Percentiles rank a stretch among this genome's conserved stretches.
These are phyloP conservation scores for Scortum barcoo DNA, from an alignment of 2,113 vertebrate genomes.

Conservation along the genomic window DNA sequence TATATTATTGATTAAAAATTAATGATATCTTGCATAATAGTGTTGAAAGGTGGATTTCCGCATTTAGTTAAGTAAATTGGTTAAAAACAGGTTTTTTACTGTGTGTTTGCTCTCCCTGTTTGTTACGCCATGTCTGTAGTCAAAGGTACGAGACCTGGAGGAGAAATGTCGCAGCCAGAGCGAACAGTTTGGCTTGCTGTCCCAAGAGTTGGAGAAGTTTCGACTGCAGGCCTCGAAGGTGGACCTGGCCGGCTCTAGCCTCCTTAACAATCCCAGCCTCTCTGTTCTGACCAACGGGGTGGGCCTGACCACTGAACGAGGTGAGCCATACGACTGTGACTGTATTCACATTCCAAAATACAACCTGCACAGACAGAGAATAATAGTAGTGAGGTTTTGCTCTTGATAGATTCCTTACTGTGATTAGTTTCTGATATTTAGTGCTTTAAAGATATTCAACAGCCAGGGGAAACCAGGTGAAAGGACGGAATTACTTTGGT, in stretches of 20 bases:
- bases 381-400: not conserved
- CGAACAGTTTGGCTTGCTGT: constrained; percentile 93
- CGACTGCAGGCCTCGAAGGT: constrained; percentile 92
- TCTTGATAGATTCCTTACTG: not conserved
- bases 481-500: not conserved
- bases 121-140: constrained; percentile 76
- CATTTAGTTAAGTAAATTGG: not conserved
- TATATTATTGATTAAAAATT: not conserved
- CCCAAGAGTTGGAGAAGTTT: constrained; percentile 94
- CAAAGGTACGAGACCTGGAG: constrained; percentile 94
- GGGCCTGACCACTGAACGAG: constrained; percentile 81
- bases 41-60: constrained; percentile 23
- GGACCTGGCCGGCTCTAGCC: constrained; percentile 81
- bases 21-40: not conserved
- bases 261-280: constrained; percentile 82
- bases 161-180: constrained; percentile 96
- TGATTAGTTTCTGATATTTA: not conserved
- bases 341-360: not conserved
- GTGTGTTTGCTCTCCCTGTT: not conserved
- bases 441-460: not conserved
- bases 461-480: not conserved
- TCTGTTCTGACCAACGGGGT: constrained; percentile 83
- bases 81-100: not conserved
- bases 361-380: not conserved
- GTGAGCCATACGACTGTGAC: constrained; percentile 57